Base-by-base conservation (phyloP, 2,113 vertebrate species). In the Noturus placidus region DNA sequence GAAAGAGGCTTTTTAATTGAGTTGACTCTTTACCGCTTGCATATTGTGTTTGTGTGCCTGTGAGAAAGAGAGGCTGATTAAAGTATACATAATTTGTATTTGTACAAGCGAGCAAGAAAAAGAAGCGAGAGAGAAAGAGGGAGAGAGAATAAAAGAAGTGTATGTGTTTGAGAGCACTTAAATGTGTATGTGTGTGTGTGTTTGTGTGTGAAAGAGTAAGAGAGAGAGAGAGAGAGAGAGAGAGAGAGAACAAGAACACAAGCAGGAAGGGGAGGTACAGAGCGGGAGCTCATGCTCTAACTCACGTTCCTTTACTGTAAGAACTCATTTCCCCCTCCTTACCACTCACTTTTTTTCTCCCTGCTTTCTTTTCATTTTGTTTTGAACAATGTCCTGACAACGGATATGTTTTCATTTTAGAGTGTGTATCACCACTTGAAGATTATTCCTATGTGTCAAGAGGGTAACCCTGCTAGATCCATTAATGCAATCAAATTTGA, bases 1-100 rank as follows among this genome's bases (percentile, higher is more conserved):
- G 95, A 95, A 95, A 94, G 93, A 93, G 93, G 93, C 94, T 93
- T 93, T 95, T 95, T 96, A 96, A 95, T 96, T 96, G 94, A 95
- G 95, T 95, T 94, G 92, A 94, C 91, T 94, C 94, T 95, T 95
- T 95, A 95, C 92, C 92, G 94, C 93, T 93, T 92, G 92, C 92
- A 93, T 86, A 85, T 83, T 89, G 88, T 84, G 80, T 77, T 85
- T 88, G 61, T 85, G 56, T 82, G 76, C 77, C 50, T 84, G 76
- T 35, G 82, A 52, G 83, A 63, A 89, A 87, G 86, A 89, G 92
- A 91, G 76, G 59, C 56, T 88, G 89, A 54, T 87, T 89, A 89
- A 83, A 79, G 57, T 93, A 93, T 93, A 93, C 91, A 92, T 91
- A 92, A 83, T 85, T 72, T 89, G 86, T 84, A 72, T 88, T 85